phyloP scores from a whole-genome alignment of 2,797 vertebrate genomes.

The Sus cebifrons region DNA sequence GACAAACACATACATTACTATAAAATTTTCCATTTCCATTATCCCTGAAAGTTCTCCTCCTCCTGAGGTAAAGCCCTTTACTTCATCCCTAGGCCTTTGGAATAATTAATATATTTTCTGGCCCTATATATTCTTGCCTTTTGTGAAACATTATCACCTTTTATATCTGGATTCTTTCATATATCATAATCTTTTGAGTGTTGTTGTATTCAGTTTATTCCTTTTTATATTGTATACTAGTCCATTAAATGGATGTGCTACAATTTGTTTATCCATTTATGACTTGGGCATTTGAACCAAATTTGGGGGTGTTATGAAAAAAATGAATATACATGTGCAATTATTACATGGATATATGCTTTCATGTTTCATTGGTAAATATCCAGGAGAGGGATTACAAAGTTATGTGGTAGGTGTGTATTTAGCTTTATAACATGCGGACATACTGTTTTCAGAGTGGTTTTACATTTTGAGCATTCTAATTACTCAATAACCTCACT shows the following conservation, averaged over 20 bases:
- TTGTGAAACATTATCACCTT: neutral
- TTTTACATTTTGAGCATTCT: neutral
- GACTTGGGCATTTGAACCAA: neutral
- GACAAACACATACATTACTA: neutral
- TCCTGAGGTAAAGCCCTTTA: neutral
- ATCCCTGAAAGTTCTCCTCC: neutral
- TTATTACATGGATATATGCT: neutral
- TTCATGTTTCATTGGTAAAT: neutral
- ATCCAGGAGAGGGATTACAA: neutral
- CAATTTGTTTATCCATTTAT: neutral
- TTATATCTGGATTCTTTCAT: neutral
- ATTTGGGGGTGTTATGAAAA: neutral
- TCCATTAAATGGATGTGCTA: neutral
- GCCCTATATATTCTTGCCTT: neutral
- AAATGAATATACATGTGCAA: neutral
- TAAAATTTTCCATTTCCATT: constrained; percentile 8
- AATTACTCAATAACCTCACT: neutral
- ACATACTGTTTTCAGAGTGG: neutral
- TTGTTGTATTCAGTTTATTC: neutral
- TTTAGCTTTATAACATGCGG: neutral
- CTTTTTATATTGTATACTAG: neutral
- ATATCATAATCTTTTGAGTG: neutral
- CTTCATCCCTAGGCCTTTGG: neutral
- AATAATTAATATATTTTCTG: neutral
- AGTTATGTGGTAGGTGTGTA: neutral